Base-by-base conservation (phyloP, 2,888 invertebrate genomes). In the Chymomyza caudatula region DNA sequence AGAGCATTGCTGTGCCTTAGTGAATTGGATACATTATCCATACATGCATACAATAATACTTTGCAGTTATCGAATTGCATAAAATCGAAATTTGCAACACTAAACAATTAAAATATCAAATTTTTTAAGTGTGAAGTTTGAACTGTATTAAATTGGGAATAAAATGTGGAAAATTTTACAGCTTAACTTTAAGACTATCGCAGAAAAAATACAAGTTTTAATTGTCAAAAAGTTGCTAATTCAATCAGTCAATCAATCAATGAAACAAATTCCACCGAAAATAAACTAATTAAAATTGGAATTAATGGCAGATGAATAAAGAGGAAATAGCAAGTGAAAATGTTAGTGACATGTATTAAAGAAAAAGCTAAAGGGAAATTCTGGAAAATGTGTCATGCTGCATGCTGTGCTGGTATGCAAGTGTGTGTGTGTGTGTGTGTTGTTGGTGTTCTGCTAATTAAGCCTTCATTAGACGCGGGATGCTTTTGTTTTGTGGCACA, bases 261-360 rank as follows among this genome's bases (percentile, higher is more conserved):
- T 80, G 70, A 77, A 69, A 73, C 80, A 81, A 73, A 74, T 72
- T 11, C 68, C 71, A 63, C 63, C 64, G 74, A 81, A 37, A 37
- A 84, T 81, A 74, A 81, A 81, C 71, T 73, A 84, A 80, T 80
- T 80, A 80, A 80, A 81, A 81, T 67, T 63, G 72, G 85, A 78
- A 74, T 80, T 80, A 81, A 79, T 66, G 59, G 55, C 66, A 65
- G 54, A 53, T 43, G 56, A 3, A 43, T 11, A 37, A 37, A 37
- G 11, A 11, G 11, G 11, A 37, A 37, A 6, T 6, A 29, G 8
- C 11, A 29, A 29, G 29, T 29, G 29, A 29, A n/a, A 37, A 8
- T 37, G 29, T 37, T 37, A 37, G 29, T 37, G 29, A 13, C 11
- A 37, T 37, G 11, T 23, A 52, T 11, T 20, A 20, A 23, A 20